Conservation (phyloP, 2,888 invertebrate species). For the Asteroscopus sphinx region DNA sequence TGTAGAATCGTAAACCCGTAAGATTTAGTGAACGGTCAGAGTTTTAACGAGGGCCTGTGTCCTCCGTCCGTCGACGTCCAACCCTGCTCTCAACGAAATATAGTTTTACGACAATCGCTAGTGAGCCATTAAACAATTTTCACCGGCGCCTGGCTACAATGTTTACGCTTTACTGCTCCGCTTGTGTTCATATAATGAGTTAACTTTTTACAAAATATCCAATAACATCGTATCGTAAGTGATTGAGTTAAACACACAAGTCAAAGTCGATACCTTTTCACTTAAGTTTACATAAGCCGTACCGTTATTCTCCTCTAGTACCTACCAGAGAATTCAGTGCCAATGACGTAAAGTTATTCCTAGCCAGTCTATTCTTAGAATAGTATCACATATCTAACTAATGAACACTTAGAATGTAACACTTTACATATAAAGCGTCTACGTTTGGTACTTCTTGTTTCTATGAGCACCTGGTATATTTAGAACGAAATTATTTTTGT, state of each 20-base stretch:
- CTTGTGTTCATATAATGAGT: conserved; percentile 40
- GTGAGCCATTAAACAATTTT: conserved; percentile 77
- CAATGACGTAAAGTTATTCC: not conserved
- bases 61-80: conserved; percentile 54
- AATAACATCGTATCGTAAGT: no score
- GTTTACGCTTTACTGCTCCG: conserved; percentile 58
- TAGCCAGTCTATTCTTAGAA: not conserved
- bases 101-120: conserved; percentile 83
- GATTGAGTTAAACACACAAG: no score
- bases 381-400: not conserved
- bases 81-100: conserved; percentile 73
- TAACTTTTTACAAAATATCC: not conserved
- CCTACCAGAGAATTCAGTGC: no score
- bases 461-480: conserved; percentile 7
- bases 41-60: conserved; percentile 82
- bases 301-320: no score
- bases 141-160: conserved; percentile 66
- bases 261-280: no score
- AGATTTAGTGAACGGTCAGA: conserved; percentile 85
- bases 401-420: conserved; percentile 1
- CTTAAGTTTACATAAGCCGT: no score
- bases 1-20: conserved; percentile 85
- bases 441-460: conserved; percentile 11
- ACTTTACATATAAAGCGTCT: conserved; percentile 3
- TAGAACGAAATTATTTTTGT: conserved; percentile 3